Conservation (phyloP, 1,140 invertebrate genomes). For the Chironomus striatipennis region DNA sequence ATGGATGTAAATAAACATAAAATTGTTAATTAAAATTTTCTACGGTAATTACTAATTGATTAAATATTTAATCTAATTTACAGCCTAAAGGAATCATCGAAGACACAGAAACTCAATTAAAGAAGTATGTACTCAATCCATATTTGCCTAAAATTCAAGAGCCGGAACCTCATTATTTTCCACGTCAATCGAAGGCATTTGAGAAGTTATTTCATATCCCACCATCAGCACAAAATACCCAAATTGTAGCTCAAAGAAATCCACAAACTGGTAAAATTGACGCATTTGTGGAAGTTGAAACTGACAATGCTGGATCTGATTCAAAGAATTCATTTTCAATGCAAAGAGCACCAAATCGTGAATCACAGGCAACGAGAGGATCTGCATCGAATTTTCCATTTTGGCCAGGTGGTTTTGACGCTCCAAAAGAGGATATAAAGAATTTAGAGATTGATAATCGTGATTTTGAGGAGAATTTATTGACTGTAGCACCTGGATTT, state of each 20-base stretch:
- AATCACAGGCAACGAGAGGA: conserved; percentile 53
- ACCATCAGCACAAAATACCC: conserved; percentile 33
- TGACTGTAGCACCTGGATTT: conserved; percentile 57
- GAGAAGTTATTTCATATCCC: conserved; percentile 27
- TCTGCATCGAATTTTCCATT: conserved; percentile 66
- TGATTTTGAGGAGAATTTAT: conserved; percentile 47
- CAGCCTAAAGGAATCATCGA: not conserved
- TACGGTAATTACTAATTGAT: not conserved
- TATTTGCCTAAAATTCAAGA: not conserved
- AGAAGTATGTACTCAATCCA: conserved; percentile 1
- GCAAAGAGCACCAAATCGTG: conserved; percentile 50
- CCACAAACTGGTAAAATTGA: conserved; percentile 58
- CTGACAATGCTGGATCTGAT: conserved; percentile 52
- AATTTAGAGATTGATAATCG: conserved; percentile 34
- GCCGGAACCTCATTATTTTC: not conserved
- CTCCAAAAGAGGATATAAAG: conserved; percentile 40
- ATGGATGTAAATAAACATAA: not conserved
- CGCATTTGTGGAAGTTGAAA: conserved; percentile 56
- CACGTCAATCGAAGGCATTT: not conserved
- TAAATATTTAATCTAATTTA: not conserved
- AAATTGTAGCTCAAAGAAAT: conserved; percentile 50
- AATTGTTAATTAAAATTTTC: not conserved
- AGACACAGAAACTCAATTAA: not conserved
- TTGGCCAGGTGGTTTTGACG: conserved; percentile 69
- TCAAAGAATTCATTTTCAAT: conserved; percentile 70